Conservation (phyloP, 2,113 vertebrate species). For the Sturnira hondurensis region DNA sequence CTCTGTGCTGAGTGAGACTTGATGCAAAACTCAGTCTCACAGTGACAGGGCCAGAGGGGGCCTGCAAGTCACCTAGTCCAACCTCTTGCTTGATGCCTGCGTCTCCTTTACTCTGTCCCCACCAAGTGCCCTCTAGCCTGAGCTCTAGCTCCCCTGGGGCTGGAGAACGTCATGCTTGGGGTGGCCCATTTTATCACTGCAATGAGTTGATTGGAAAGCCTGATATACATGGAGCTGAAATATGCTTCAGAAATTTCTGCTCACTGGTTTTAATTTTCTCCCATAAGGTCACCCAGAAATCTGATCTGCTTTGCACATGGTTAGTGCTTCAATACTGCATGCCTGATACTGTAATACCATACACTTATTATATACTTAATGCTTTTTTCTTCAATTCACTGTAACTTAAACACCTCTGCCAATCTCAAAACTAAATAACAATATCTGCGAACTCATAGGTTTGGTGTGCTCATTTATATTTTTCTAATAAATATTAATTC, state of each 20-base stretch:
- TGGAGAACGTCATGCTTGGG: not conserved
- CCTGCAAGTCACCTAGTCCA: not conserved
- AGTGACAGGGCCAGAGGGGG: not conserved
- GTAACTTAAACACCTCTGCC: not conserved
- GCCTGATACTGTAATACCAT: fast-evolving
- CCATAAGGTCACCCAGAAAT: not conserved
- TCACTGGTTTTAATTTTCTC: not conserved
- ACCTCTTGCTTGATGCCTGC: not conserved
- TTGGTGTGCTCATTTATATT: not conserved
- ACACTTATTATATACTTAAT: not conserved
- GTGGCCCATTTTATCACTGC: not conserved
- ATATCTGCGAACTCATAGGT: not conserved
- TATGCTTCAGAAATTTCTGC: not conserved
- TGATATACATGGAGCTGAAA: not conserved
- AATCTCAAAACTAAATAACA: not conserved
- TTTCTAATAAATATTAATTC: not conserved
- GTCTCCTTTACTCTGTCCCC: not conserved
- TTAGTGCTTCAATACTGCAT: not conserved
- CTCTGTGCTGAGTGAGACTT: not conserved
- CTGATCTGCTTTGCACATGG: not conserved
- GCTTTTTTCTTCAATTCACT: not conserved
- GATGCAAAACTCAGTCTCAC: not conserved
- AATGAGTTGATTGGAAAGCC: not conserved
- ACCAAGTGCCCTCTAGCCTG: not conserved
- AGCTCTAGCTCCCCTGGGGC: not conserved